Evolutionary conservation across 2,113 vertebrate genomes (phyloP).

Genomic region (Erinaceus europaeus): DNA sequence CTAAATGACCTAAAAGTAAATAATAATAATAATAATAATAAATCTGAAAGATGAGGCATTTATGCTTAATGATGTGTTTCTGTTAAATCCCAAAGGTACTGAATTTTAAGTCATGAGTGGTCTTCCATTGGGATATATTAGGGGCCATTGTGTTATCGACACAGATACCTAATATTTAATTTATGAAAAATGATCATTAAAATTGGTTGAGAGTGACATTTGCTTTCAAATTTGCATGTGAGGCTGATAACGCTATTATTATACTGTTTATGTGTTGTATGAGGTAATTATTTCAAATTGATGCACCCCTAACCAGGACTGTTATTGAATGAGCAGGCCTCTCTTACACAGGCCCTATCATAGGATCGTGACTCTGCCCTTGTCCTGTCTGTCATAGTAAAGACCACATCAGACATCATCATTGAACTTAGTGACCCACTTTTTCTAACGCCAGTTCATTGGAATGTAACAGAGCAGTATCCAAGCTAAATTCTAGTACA

Average conservation of each 20-base stretch:
- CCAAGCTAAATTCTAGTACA: not conserved
- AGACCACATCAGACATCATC: not conserved
- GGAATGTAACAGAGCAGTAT: not conserved
- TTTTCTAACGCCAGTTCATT: too few species aligned
- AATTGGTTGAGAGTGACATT: not conserved
- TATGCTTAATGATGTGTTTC: not conserved
- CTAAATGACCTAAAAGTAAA: not conserved
- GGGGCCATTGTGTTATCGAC: not conserved
- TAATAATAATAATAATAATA: too few species aligned
- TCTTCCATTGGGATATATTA: not conserved
- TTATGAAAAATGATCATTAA: slow-evolving; percentile 28
- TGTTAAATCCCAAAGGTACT: not conserved
- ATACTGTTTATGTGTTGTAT: not conserved
- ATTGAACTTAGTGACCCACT: not conserved
- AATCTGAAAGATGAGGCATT: too few species aligned
- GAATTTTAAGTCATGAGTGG: not conserved
- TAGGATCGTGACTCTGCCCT: not conserved
- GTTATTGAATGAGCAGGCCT: too few species aligned
- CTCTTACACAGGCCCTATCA: not conserved
- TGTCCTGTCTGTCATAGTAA: not conserved
- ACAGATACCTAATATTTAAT: not conserved
- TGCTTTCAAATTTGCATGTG: not conserved
- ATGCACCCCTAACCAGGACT: too few species aligned
- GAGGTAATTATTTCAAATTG: not conserved
- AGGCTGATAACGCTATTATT: not conserved